Percentiles rank a stretch among this genome's conserved stretches.
Evolutionary conservation across 2,888 invertebrate species (phyloP).

Genomic region (Sinhomidia bicolor): DNA sequence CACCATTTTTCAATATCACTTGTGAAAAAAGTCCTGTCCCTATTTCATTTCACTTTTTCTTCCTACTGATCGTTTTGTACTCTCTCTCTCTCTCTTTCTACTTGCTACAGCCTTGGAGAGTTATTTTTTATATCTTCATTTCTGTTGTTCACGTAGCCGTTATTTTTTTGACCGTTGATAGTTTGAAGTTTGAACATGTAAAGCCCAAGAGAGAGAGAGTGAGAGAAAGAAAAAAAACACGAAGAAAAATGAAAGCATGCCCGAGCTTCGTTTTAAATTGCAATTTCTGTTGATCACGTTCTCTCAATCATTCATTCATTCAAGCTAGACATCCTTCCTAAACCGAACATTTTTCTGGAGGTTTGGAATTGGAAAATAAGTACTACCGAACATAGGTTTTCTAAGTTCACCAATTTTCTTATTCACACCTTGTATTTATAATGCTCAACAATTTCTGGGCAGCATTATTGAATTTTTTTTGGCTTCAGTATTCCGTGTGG

Average conservation of each 20-base stretch:
- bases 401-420: no score
- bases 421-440: no score
- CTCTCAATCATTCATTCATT: slow-evolving; percentile 19
- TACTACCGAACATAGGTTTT: no score
- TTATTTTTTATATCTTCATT: slow-evolving; percentile 15
- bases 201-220: neutral
- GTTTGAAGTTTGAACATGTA: slow-evolving; percentile 19
- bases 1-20: slow-evolving; percentile 62
- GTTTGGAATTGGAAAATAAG: no score
- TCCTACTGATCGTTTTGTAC: slow-evolving; percentile 3
- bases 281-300: slow-evolving; percentile 30
- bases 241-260: slow-evolving; percentile 11
- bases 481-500: no score
- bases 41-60: neutral
- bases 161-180: slow-evolving; percentile 19
- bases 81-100: no score
- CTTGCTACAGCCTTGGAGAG: neutral
- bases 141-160: neutral
- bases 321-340: neutral
- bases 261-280: neutral
- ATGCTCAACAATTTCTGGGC: no score
- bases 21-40: slow-evolving; percentile 8
- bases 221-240: neutral
- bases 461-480: no score
- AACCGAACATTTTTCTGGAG: neutral